Base-by-base conservation (phyloP, 2,113 vertebrate species). In the Scopus umbretta region DNA sequence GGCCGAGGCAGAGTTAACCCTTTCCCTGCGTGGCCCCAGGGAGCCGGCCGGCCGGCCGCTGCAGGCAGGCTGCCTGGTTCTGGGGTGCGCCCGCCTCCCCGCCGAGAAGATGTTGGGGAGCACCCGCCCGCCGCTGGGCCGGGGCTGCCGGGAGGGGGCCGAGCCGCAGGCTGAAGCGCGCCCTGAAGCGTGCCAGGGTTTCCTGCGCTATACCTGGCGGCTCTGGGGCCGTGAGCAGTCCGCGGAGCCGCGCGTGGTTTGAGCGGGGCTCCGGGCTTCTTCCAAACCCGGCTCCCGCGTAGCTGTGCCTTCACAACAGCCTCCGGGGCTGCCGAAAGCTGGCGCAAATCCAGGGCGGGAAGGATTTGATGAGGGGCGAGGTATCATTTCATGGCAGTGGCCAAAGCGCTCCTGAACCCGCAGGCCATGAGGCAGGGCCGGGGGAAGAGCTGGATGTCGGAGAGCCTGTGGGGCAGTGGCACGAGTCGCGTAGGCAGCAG, bases 111-210 rank as follows among this genome's bases (percentile, higher is more conserved):
- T 16, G 21, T 20, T 5, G 32, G 52, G 76, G 16, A 56, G 52
- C 83, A 5, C 49, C 63, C 62, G 16, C 49, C 56, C 36, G 18
- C 56, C 1, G 1, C 79, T 8, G 1, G 1, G 50, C 53, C 5
- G 1, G 59, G 66, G 82, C 70, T 26, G 66, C 45, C 7, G 1
- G 34, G 12, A 53, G 61, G 61, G 18, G 23, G 40, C 75, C 1
- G 6, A 47, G 80, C 62, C 14, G 23, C 2, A 1, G 36, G 55
- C 40, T 40, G 53, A 4, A 3, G 9, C 42, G 56, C 0, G 1
- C 80, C 26, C n/a, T 3, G 14, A 11, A 43, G 36, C 5, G 1
- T 14, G 50, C 62, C n/a, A 1, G 32, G 38, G 18, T 49, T 72
- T 29, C 75, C 65, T 14, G 30, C 4, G 50, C 89, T 74, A 8